Base-by-base conservation (phyloP, 2,888 invertebrate genomes). In the Syrphus vitripennis region DNA sequence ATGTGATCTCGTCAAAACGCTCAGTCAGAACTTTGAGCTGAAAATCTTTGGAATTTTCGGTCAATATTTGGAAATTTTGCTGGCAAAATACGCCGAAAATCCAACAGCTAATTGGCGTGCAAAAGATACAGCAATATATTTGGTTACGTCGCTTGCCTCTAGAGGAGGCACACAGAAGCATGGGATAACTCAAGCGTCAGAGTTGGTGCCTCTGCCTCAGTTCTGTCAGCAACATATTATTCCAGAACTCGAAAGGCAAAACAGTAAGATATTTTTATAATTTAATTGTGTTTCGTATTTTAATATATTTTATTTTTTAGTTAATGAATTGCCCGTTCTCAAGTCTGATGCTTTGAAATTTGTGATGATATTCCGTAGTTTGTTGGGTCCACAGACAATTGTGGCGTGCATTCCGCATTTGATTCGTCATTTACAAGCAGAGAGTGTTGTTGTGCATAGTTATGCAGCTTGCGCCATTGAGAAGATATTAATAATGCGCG, bases 261-360 rank as follows among this genome's bases (percentile, higher is more conserved):
- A 97, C 90, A 94, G 97, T 96, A 92, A 90, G 90, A 88, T 40
- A 5, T 26, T 29, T 12, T 14, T 14, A 34, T 5, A 6, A 7
- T 3, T 37, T 2, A 0, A 0, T 3, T 1, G 0, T 29, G n/a
- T 16, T 31, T 16, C 5, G 29, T 6, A 16, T 21, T 2, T 5
- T 3, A 24, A 9, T 53, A 71, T 21, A 4, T 69, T 16, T 29
- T 21, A 12, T 14, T 4, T 69, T 94, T 86, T 93, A 98, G 98
- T 98, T 9, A 96, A 97, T 90, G 96, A 96, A 88, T 93, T 96
- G 82, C 98, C 98, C 0, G 98, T 99, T 1, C 93, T 99, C 34
- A 98, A 98, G 92, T 98, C 99, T 0, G 99, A 99, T 91, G 97
- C 98, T 3, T 95, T 99, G 71, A 99, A 99, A 91, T 99, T 98